phyloP scores from a whole-genome alignment of 2,888 invertebrate species.

The Agrotis clavis region DNA sequence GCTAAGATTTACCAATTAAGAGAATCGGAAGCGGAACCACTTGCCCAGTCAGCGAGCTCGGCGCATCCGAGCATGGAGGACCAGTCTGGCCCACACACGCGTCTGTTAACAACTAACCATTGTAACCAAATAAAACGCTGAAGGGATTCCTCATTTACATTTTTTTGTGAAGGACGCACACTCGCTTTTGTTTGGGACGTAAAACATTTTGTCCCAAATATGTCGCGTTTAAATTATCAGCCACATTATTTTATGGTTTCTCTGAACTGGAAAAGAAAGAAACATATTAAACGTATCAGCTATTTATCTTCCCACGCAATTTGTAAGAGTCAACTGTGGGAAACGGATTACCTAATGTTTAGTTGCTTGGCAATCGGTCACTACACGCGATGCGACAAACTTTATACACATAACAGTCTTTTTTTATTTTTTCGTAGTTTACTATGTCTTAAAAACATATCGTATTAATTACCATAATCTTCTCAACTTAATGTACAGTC shows the following conservation, averaged over 20 bases:
- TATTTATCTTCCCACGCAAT: constrained; percentile 61
- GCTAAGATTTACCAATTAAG: constrained; percentile 90
- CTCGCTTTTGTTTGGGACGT: constrained; percentile 37
- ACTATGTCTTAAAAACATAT: constrained; percentile 4
- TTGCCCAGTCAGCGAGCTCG: constrained; percentile 80
- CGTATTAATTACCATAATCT: neutral
- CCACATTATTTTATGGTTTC: constrained; percentile 48
- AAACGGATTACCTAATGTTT: constrained; percentile 57
- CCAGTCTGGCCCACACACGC: constrained; percentile 33
- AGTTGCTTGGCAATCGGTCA: constrained; percentile 38
- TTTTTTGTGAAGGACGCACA: constrained; percentile 37
- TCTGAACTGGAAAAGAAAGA: constrained; percentile 60
- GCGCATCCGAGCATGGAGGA: constrained; percentile 46
- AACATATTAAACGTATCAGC: constrained; percentile 57
- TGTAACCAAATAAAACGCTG: constrained; percentile 60
- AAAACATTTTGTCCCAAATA: constrained; percentile 47
- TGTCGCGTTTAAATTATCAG: constrained; percentile 55
- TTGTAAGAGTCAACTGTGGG: constrained; percentile 62
- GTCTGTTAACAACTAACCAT: constrained; percentile 49
- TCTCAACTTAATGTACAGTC: neutral
- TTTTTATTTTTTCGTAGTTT: neutral
- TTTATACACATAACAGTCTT: constrained; percentile 6
- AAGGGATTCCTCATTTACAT: constrained; percentile 55
- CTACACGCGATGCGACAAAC: constrained; percentile 25
- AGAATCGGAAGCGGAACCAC: constrained; percentile 85